Evolutionary conservation across 2,888 invertebrate genomes (phyloP), one percentile per base, ranked within the genome.

Genomic region (Caenorhabditis virilis): DNA sequence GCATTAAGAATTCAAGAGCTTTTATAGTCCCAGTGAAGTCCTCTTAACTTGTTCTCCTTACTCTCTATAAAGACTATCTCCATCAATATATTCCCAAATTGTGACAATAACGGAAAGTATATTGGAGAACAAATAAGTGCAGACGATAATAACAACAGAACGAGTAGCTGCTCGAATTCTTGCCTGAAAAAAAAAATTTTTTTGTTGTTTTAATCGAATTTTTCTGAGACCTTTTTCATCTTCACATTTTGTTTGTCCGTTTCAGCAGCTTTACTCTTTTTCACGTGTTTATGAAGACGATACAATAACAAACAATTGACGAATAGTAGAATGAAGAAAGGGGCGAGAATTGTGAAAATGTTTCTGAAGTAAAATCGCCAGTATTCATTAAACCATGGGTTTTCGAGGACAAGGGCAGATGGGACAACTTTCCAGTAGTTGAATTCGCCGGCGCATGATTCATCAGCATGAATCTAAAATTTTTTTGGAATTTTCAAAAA

Each of bases 91-190:
- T 35, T 75, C 75, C 75, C 72, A 73, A 15, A 73, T 46, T 6
- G 73, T 63, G 30, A 75, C 63, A 42, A 75, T 43, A 26, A 75
- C 73, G 9, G 55, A 51, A 0, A 75, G 54, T 6, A 61, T 18
- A 35, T 75, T 75, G 22, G 69, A 69, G 55, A 75, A 61, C 35
- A 75, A 62, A 54, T 75, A 73, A 2, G 75, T 75, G 54, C 66
- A 71, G 25, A 75, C 72, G 60, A 75, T 71, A 48, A 73, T 72
- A 20, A 72, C 71, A 16, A 75, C 61, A 2, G 75, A 69, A 13
- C 71, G 64, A 26, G 75, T 75, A 1, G 69, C 71, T 0, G 75
- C 72, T 39, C 69, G 65, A 26, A 75, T 75, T 18, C 75, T 54
- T 9, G 75, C 75, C 68, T 70, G 41, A 30, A 42, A 63, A 25